Evolutionary conservation across 2,888 invertebrate species (phyloP).

Genomic region (Neoitamus cyanurus): DNA sequence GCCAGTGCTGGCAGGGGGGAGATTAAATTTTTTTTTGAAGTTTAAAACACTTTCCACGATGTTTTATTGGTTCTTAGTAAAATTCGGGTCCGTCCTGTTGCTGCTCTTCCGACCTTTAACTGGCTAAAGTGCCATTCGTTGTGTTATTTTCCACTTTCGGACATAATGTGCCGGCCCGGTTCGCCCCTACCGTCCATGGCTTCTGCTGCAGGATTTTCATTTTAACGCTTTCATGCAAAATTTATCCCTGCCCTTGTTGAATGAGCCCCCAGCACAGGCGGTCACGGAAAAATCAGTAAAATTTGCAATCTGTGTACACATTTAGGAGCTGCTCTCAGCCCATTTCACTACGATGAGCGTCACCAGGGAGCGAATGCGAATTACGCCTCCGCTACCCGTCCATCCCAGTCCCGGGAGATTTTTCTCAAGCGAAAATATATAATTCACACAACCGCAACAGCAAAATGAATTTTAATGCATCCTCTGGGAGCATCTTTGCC

Average conservation of each 20-base stretch:
- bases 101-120: slow-evolving; percentile 9
- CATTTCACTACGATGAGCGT: not conserved
- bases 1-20: not conserved
- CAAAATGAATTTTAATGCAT: slow-evolving; percentile 47
- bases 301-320: slow-evolving; percentile 25
- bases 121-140: slow-evolving; percentile 40
- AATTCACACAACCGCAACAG: slow-evolving; percentile 44
- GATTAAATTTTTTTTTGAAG: not conserved
- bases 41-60: slow-evolving; percentile 30
- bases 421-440: slow-evolving; percentile 34
- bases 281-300: slow-evolving; percentile 21
- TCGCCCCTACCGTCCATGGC: not conserved
- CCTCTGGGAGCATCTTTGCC: slow-evolving; percentile 12
- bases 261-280: not conserved
- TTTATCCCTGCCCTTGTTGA: slow-evolving; percentile 28
- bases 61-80: slow-evolving; percentile 9
- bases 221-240: slow-evolving; percentile 42
- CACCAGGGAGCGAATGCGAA: not conserved
- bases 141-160: slow-evolving; percentile 12
- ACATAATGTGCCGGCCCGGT: not conserved
- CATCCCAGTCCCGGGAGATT: not conserved
- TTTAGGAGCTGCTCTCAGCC: slow-evolving; percentile 13
- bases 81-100: slow-evolving; percentile 12
- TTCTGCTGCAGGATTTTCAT: slow-evolving; percentile 26
- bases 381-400: not conserved